Percentiles rank a stretch among this genome's conserved stretches.
Evolutionary conservation across 2,888 invertebrate genomes (phyloP).

Genomic region (Lepidochrysops patricia): DNA sequence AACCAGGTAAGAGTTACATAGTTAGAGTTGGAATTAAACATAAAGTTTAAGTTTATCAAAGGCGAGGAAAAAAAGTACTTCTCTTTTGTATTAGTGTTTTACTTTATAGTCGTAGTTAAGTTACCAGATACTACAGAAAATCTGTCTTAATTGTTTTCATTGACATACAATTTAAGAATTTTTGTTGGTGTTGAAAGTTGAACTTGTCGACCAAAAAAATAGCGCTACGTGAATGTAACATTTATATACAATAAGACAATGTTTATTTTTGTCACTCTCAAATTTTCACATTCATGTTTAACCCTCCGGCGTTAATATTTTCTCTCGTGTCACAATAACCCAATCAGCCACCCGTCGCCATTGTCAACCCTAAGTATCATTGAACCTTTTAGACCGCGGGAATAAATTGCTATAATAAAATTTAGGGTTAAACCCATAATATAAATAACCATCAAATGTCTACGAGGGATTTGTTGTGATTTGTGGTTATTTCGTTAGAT

Average conservation of each 20-base stretch:
- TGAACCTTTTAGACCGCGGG: constrained; percentile 19
- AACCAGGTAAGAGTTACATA: constrained; percentile 64
- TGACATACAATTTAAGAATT: too few relatives aligned
- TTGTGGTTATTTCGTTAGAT: constrained; percentile 37
- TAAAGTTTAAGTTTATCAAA: too few relatives aligned
- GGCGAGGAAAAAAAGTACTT: too few relatives aligned
- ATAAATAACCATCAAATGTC: constrained; percentile 25
- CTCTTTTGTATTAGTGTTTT: too few relatives aligned
- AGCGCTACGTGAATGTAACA: too few relatives aligned
- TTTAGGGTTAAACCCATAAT: constrained; percentile 23
- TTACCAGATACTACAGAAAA: too few relatives aligned
- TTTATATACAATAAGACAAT: not conserved
- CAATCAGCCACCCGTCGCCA: constrained; percentile 60
- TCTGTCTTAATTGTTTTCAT: too few relatives aligned
- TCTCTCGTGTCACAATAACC: constrained; percentile 43
- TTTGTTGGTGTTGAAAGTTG: too few relatives aligned
- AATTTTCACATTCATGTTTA: constrained; percentile 13
- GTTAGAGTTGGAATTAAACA: too few relatives aligned
- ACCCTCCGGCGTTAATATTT: constrained; percentile 16
- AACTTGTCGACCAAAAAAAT: too few relatives aligned
- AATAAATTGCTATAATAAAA: constrained; percentile 21
- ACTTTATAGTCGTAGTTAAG: too few relatives aligned
- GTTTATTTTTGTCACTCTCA: not conserved
- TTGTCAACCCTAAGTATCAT: constrained; percentile 48
- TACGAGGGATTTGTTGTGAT: constrained; percentile 37